Evolutionary conservation across 2,888 invertebrate genomes (phyloP).

Genomic region (Panorpa germanica): DNA sequence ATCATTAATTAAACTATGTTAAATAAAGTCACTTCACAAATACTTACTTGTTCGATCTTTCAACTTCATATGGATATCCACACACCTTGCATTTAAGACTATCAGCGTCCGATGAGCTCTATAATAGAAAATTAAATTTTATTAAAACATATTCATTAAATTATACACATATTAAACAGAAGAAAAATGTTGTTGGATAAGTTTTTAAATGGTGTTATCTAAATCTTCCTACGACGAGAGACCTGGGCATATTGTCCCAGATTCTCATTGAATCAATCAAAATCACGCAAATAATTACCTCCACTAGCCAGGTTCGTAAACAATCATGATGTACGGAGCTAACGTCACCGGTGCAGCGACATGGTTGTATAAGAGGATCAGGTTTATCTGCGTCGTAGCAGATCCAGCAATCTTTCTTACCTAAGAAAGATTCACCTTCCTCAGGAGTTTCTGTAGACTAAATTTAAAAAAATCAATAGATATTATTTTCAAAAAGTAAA

Average conservation of each 20-base stretch:
- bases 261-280: too few relatives aligned
- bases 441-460: slow-evolving; percentile 16
- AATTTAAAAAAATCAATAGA: background rate
- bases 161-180: slow-evolving; percentile 3
- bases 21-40: slow-evolving; percentile 3
- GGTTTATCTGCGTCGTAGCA: slow-evolving; percentile 69
- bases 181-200: too few relatives aligned
- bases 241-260: too few relatives aligned
- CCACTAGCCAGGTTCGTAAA: slow-evolving; percentile 73
- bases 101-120: slow-evolving; percentile 49
- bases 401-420: slow-evolving; percentile 74
- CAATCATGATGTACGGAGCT: slow-evolving; percentile 85
- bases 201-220: too few relatives aligned
- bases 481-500: background rate
- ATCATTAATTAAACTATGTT: slow-evolving; percentile 5
- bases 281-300: slow-evolving; percentile 29
- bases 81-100: slow-evolving; percentile 69
- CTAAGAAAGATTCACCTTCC: slow-evolving; percentile 34
- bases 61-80: slow-evolving; percentile 62
- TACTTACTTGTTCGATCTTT: slow-evolving; percentile 44
- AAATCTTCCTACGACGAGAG: too few relatives aligned
- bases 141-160: slow-evolving; percentile 6
- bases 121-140: slow-evolving; percentile 15
- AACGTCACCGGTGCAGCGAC: slow-evolving; percentile 83
- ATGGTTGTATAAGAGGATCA: slow-evolving; percentile 76